Evolutionary conservation across 2,113 vertebrate genomes (phyloP), one percentile per base, ranked within the genome.

Genomic region (Podilymbus podiceps): DNA sequence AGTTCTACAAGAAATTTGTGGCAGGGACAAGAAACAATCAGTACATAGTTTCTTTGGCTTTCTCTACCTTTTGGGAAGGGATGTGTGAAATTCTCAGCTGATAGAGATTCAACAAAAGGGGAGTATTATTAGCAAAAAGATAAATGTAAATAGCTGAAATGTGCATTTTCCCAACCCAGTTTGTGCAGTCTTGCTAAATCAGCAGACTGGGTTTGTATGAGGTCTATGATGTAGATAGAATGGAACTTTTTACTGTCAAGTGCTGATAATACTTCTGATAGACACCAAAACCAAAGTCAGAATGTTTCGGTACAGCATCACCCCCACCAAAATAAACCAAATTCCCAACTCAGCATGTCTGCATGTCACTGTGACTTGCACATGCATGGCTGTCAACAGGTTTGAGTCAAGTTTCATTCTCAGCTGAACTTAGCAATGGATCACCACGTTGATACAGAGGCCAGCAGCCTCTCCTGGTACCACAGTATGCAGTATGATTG

Each of bases 371-470:
- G 49, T 75, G 83, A 84, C 64, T 80, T 76, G 78, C 55, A 46
- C 28, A 5, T 3, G 0, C 30, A 8, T 47, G 76, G 7, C 80
- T 92, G 86, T 92, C 66, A 68, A 66, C 35, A 85, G 66, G 53
- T 86, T 60, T 86, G 76, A 86, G 60, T 90, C 69, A 76, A 80
- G 79, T 89, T 93, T 90, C 79, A 5, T 73, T 93, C 79, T 91
- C 69, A 35, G 68, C 89, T 91, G 88, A 85, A 59, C 22, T 53
- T 68, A n/a, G 42, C 77, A 50, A n/a, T 64, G 68, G 49, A 25
- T 72, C 0, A 0, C 27, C 71, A 33, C 62, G 64, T 72, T 31
- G 35, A 11, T 68, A 33, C 64, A 77, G 14, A 4, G 17, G 53
- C 74, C 33, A 50, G 46, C 69, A 72, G 55, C 28, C 42, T 42